Conservation (phyloP, 1,140 invertebrate species). For the Eriosoma lanigerum region DNA sequence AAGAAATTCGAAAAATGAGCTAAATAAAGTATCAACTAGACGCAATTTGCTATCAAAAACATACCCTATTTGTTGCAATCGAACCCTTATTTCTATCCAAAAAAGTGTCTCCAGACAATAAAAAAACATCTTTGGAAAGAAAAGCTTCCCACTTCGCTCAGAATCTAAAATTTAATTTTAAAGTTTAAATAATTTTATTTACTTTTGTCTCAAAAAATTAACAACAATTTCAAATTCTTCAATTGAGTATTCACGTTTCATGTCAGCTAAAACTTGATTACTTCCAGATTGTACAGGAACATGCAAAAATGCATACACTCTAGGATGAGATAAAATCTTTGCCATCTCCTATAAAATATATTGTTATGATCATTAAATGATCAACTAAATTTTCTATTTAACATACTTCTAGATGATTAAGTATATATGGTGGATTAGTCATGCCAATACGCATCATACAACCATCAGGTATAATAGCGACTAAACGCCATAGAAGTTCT, state of each 20-base stretch:
- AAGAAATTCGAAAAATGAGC: too few species aligned
- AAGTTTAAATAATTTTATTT: conserved; percentile 52
- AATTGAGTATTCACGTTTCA: conserved; percentile 92
- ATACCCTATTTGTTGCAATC: too few species aligned
- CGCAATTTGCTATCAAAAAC: too few species aligned
- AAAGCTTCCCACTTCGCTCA: too few species aligned
- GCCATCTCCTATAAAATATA: conserved; percentile 71
- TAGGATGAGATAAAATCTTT: conserved; percentile 81
- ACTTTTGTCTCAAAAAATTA: conserved; percentile 77
- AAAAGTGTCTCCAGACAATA: too few species aligned
- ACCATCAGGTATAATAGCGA: conserved; percentile 86
- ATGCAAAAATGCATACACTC: conserved; percentile 94
- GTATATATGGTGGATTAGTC: conserved; percentile 98
- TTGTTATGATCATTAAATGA: neutral
- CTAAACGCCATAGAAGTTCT: conserved; percentile 80
- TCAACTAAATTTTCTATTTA: neutral
- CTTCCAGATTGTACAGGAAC: conserved; percentile 96
- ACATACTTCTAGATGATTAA: conserved; percentile 81
- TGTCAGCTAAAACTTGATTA: conserved; percentile 88
- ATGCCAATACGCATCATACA: conserved; percentile 89
- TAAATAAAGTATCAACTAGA: too few species aligned
- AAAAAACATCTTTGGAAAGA: too few species aligned
- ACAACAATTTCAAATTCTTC: conserved; percentile 89
- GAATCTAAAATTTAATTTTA: neutral
- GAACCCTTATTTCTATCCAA: too few species aligned